These are phyloP conservation scores for Bradysia coprophila DNA, from an alignment of 1,140 invertebrate species.

Conservation along the genomic window DNA sequence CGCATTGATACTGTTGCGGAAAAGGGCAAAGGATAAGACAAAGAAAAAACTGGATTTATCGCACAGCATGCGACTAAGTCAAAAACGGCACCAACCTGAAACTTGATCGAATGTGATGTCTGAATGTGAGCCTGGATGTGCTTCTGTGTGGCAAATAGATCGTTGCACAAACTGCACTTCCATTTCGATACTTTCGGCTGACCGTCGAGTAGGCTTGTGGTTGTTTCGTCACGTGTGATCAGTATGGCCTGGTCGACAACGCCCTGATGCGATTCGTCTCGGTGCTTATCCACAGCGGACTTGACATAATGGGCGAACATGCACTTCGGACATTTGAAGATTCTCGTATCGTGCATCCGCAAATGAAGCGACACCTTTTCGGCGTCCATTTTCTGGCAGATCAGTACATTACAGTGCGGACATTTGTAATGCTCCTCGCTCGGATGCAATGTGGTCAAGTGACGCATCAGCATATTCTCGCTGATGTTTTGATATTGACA, in stretches of 20 bases:
- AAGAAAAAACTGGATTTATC: too few relatives aligned
- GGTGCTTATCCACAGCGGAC: conserved; percentile 43
- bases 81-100: too few relatives aligned
- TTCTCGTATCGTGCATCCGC: conserved; percentile 47
- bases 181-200: conserved; percentile 34
- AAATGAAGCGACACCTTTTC: conserved; percentile 45
- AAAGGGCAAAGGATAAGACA: too few relatives aligned
- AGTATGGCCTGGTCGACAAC: conserved; percentile 29
- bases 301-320: conserved; percentile 39
- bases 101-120: conserved; percentile 34
- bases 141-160: conserved; percentile 33
- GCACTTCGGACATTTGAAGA: conserved; percentile 51
- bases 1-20: conserved; percentile 52
- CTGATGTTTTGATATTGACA: conserved; percentile 54
- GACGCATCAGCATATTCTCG: conserved; percentile 47
- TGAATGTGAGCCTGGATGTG: conserved; percentile 36
- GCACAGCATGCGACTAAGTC: too few relatives aligned
- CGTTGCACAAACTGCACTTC: conserved; percentile 48
- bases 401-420: conserved; percentile 38
- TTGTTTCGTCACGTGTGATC: conserved; percentile 9
- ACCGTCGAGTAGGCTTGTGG: conserved; percentile 3
- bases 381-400: conserved; percentile 22
- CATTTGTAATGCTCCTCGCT: conserved; percentile 40
- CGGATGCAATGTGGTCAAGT: conserved; percentile 49
- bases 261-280: conserved; percentile 38